Evolutionary conservation across 2,888 invertebrate genomes (phyloP).

Genomic region (Aethes cnicana): DNA sequence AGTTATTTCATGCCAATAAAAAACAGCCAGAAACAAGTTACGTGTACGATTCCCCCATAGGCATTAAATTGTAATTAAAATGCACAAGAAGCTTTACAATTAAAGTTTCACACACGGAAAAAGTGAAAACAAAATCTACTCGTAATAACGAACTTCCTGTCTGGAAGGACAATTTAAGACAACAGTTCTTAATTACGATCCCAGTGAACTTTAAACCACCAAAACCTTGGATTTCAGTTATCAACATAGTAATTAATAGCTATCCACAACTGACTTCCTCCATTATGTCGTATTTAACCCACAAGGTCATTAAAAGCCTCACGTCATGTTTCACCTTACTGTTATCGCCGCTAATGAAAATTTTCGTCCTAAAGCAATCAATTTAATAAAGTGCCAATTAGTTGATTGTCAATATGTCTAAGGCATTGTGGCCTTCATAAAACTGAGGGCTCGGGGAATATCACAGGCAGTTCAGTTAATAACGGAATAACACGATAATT

Average conservation of each 20-base stretch:
- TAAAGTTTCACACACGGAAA: no score
- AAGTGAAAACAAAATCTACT: no score
- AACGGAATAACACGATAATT: no score
- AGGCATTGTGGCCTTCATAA: constrained; percentile 1
- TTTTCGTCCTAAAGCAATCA: not conserved
- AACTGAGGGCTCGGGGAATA: constrained; percentile 16
- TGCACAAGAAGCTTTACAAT: no score
- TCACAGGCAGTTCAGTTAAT: not conserved
- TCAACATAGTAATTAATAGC: not conserved
- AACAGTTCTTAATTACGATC: not conserved
- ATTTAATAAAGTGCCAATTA: not conserved
- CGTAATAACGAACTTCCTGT: no score
- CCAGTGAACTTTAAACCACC: not conserved
- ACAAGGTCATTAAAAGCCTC: not conserved
- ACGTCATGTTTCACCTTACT: not conserved
- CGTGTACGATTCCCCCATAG: no score
- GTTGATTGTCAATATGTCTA: not conserved
- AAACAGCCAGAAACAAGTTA: no score
- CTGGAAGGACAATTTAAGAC: not conserved
- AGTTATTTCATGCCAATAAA: no score
- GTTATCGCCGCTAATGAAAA: not conserved
- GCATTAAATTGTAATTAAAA: no score
- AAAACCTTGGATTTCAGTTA: not conserved
- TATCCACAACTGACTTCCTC: constrained; percentile 5
- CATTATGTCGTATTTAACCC: not conserved